phyloP scores from a whole-genome alignment of 2,888 invertebrate genomes.

The Mimas tiliae region DNA sequence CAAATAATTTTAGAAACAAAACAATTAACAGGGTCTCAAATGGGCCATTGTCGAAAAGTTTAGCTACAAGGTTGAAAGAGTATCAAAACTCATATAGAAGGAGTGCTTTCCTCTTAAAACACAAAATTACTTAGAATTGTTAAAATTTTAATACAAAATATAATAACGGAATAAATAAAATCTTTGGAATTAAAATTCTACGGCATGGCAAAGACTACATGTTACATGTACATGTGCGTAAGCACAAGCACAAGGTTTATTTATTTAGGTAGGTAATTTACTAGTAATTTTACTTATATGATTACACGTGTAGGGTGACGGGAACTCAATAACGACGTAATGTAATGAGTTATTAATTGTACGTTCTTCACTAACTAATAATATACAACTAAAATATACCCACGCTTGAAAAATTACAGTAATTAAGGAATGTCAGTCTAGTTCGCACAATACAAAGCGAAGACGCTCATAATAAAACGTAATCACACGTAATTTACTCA shows the following conservation, averaged over 20 bases:
- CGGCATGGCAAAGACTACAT: no score
- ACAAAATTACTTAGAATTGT: neutral
- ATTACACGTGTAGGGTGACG: neutral
- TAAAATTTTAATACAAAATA: neutral
- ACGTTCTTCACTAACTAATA: neutral
- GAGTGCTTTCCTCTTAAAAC: neutral
- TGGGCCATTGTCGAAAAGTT: neutral
- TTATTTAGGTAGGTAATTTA: no score
- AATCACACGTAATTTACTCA: constrained; percentile 24
- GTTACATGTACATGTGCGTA: no score
- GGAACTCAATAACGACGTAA: neutral
- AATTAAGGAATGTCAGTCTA: no score
- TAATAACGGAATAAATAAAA: no score
- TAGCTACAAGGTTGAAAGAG: neutral
- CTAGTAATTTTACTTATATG: neutral
- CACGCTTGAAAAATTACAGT: neutral
- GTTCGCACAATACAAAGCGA: neutral
- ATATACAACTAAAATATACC: neutral
- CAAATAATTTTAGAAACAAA: neutral
- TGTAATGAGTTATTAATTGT: neutral
- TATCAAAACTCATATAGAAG: neutral
- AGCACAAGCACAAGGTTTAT: no score
- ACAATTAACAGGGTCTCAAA: neutral
- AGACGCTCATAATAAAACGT: neutral
- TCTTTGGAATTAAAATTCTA: no score